A percentile compares a stretch with the other conserved stretches of the same genome.
These are phyloP conservation scores for Cyprinus carpio DNA, from an alignment of 2,113 vertebrate species.

Conservation along the genomic window DNA sequence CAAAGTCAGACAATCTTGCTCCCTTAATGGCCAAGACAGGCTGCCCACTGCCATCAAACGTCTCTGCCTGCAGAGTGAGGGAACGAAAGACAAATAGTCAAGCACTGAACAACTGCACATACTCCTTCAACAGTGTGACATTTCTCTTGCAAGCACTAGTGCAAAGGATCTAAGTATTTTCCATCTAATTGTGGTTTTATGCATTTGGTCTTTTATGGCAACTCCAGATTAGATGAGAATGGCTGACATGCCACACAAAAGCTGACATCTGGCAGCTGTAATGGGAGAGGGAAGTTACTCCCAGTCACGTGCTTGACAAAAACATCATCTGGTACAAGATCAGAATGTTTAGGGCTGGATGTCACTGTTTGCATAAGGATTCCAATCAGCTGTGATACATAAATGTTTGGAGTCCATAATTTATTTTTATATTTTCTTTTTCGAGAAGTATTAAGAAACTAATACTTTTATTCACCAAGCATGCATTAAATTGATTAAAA, in stretches of 20 bases:
- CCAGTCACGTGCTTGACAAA: neutral
- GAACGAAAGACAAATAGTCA: neutral
- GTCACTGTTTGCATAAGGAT: neutral
- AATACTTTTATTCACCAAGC: neutral
- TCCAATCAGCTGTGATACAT: neutral
- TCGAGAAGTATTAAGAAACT: neutral
- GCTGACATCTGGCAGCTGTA: neutral
- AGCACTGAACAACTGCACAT: constrained; percentile 5
- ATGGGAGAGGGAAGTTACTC: neutral
- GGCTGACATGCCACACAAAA: neutral
- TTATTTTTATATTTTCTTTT: neutral
- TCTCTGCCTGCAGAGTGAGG: constrained; percentile 82
- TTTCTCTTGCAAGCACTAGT: neutral
- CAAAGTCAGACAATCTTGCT: constrained; percentile 93
- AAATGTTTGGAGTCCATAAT: neutral
- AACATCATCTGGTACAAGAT: constrained; percentile 1
- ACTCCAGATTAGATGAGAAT: neutral
- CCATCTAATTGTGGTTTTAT: neutral
- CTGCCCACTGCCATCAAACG: constrained; percentile 89
- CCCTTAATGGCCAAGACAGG: constrained; percentile 93
- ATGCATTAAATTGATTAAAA: neutral
- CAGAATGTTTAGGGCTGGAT: neutral
- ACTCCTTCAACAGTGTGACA: neutral
- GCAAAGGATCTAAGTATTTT: neutral
- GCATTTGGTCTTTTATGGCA: neutral